Conservation (phyloP, 1,140 invertebrate species). For the Bombyx mandarina region DNA sequence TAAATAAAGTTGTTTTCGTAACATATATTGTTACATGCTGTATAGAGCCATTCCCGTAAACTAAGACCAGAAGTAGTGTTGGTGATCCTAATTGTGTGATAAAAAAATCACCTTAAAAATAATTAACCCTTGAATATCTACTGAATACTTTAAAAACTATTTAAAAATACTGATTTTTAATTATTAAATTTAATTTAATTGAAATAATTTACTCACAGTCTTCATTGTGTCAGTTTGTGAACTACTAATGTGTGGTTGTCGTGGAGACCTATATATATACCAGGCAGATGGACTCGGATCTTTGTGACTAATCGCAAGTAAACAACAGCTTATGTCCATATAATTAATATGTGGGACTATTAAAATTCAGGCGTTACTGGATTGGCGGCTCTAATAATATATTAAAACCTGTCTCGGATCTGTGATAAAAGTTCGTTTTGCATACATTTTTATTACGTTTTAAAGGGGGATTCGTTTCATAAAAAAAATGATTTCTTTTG, state of each 20-base stretch:
- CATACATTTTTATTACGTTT: too few species aligned
- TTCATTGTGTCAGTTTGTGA: slow-evolving; percentile 25
- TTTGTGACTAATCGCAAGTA: slow-evolving; percentile 29
- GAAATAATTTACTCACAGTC: slow-evolving; percentile 22
- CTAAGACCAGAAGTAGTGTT: not conserved
- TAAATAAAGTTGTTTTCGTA: not conserved
- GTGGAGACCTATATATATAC: slow-evolving; percentile 27
- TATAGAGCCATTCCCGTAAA: too few species aligned
- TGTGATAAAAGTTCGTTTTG: too few species aligned
- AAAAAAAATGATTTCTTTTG: too few species aligned
- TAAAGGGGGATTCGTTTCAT: too few species aligned
- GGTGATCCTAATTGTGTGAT: not conserved
- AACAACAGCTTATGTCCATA: slow-evolving; percentile 20
- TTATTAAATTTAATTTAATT: not conserved
- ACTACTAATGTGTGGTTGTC: slow-evolving; percentile 7
- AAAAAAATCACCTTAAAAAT: not conserved
- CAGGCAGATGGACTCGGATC: slow-evolving; percentile 2
- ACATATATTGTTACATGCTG: too few species aligned
- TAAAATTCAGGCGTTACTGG: too few species aligned
- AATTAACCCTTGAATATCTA: not conserved
- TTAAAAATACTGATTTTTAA: not conserved
- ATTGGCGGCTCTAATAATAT: too few species aligned
- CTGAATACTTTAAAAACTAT: not conserved
- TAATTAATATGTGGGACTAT: too few species aligned
- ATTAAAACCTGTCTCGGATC: too few species aligned